A percentile compares a stretch with the other conserved stretches of the same genome.
These are phyloP conservation scores for Mesaphorura yosii DNA, from an alignment of 1,140 invertebrate genomes.

Conservation along the genomic window DNA sequence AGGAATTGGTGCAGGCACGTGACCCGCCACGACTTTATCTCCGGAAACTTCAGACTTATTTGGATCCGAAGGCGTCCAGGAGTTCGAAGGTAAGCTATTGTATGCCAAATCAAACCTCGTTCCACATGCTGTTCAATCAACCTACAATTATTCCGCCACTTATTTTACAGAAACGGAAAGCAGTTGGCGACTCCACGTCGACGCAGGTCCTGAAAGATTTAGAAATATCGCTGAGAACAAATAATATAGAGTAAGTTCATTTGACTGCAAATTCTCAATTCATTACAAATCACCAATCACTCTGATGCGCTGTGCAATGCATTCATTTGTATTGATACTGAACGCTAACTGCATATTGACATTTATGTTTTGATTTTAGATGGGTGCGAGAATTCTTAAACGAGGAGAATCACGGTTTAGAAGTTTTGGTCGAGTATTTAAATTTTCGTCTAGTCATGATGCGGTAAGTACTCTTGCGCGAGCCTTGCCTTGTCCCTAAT, in stretches of 20 bases:
- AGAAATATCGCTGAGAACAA: conserved; percentile 95
- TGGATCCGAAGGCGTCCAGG: conserved; percentile 88
- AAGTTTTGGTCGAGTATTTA: conserved; percentile 93
- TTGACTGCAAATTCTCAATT: not conserved
- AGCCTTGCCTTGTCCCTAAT: too few species aligned
- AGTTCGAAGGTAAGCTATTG: conserved; percentile 65
- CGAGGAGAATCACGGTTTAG: conserved; percentile 87
- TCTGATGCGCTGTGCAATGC: too few species aligned
- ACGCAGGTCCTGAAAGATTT: conserved; percentile 95
- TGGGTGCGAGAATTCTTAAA: conserved; percentile 98
- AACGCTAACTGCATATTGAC: not conserved
- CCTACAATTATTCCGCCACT: conserved; percentile 5
- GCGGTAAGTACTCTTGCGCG: conserved; percentile 38
- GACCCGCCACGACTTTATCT: conserved; percentile 91
- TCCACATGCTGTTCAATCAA: not conserved
- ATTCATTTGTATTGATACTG: too few species aligned
- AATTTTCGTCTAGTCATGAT: conserved; percentile 87
- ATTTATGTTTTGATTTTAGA: conserved; percentile 44
- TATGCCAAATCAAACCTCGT: not conserved
- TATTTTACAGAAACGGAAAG: conserved; percentile 85
- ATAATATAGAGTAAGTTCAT: conserved; percentile 87
- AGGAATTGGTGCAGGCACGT: conserved; percentile 94
- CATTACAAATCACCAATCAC: too few species aligned
- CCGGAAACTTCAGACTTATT: conserved; percentile 80
- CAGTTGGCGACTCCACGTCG: conserved; percentile 91